These are phyloP conservation scores for Apocrypta bakeri DNA, from an alignment of 1,140 invertebrate species.

Conservation along the genomic window DNA sequence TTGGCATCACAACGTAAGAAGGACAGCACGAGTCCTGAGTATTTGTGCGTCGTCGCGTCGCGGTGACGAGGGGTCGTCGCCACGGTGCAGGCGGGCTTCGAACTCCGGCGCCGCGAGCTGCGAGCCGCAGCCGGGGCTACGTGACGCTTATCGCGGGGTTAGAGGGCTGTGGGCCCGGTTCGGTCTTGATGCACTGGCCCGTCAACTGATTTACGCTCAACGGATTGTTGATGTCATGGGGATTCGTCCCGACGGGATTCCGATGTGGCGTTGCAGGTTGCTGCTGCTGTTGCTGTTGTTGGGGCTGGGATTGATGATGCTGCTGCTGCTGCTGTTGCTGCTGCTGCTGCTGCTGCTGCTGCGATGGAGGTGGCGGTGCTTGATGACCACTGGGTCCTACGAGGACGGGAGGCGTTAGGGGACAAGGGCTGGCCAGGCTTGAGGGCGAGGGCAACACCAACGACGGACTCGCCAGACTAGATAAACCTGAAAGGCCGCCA, in stretches of 20 bases:
- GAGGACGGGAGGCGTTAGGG: conserved; percentile 71
- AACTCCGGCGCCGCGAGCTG: conserved; percentile 5
- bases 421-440: conserved; percentile 80
- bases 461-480: conserved; percentile 85
- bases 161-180: conserved; percentile 71
- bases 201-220: conserved; percentile 91
- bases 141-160: conserved; percentile 78
- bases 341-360: conserved; percentile 32
- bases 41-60: conserved; percentile 69
- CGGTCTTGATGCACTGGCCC: conserved; percentile 81
- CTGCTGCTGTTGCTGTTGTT: conserved; percentile 51
- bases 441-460: conserved; percentile 80
- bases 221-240: conserved; percentile 92
- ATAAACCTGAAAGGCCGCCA: conserved; percentile 83
- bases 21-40: conserved; percentile 70
- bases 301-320: conserved; percentile 55
- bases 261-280: conserved; percentile 75
- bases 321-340: conserved; percentile 43
- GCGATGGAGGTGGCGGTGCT: too few species aligned
- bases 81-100: background rate
- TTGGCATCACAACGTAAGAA: conserved; percentile 75
- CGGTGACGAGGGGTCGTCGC: background rate
- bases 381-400: conserved; percentile 41
- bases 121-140: conserved; percentile 70
- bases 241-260: conserved; percentile 91